Conservation (phyloP, 2,888 invertebrate species). For the Amblyteles armatorius region DNA sequence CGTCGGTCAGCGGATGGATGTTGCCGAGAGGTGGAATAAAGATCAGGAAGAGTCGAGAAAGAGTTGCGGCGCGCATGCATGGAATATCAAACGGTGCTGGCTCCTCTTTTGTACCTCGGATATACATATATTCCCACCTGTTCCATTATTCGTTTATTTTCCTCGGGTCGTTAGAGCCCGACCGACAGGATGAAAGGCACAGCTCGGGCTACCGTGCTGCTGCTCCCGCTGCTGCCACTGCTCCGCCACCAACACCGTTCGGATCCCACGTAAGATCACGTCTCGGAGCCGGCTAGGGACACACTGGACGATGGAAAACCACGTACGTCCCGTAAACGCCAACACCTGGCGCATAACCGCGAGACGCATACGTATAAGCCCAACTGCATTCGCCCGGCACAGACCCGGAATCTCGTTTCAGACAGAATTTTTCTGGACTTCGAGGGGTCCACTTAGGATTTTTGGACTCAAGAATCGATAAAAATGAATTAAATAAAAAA, state of each 20-base stretch:
- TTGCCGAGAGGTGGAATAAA: conserved; percentile 23
- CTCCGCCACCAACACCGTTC: conserved; percentile 27
- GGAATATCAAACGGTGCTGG: conserved; percentile 60
- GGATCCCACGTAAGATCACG: conserved; percentile 57
- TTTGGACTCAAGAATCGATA: not conserved
- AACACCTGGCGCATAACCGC: conserved; percentile 78
- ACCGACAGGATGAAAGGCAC: conserved; percentile 59
- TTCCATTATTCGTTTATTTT: conserved; percentile 69
- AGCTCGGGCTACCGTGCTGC: conserved; percentile 33
- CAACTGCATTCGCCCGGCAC: conserved; percentile 26
- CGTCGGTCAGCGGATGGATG: conserved; percentile 16
- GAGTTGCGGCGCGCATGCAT: conserved; percentile 29
- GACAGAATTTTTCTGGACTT: not conserved
- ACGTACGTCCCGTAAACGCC: conserved; percentile 77
- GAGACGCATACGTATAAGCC: conserved; percentile 65
- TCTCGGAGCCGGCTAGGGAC: conserved; percentile 44
- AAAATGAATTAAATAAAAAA: not conserved
- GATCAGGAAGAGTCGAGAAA: conserved; percentile 54
- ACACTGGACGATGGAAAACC: conserved; percentile 65
- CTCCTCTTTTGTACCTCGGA: conserved; percentile 60
- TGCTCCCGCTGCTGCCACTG: not conserved
- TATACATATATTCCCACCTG: conserved; percentile 62
- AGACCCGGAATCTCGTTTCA: not conserved
- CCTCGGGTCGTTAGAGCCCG: conserved; percentile 62
- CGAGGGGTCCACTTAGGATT: not conserved